Evolutionary conservation across 2,113 vertebrate genomes (phyloP), one percentile per base, ranked within the genome.

Genomic region (Acrocephalus kingi): DNA sequence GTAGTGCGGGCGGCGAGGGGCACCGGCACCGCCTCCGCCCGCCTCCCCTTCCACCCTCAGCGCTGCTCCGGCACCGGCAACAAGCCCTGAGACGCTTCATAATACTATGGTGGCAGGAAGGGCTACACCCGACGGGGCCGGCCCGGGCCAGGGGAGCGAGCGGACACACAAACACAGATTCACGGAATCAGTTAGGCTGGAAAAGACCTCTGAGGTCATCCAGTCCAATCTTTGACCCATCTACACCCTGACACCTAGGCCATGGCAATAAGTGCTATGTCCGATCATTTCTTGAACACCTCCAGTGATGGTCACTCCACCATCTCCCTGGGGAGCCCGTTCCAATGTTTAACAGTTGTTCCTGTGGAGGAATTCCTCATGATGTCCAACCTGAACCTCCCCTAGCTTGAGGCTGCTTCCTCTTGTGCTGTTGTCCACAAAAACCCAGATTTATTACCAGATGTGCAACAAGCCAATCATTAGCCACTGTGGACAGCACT

Each of bases 21-120:
- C 10, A 20, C 13, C 14, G 2, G 4, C 56, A 25, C 56, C 56
- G 58, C 41, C 20, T 6, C 16, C 20, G 15, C 3, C 33, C 7
- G 1, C 22, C 22, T 11, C 39, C 8, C 14, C 7, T 5, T 6
- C 28, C 4, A 24, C 9, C 35, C 46, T 7, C 39, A 1, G 51
- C 48, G 2, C 35, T 15, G 8, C 39, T 6, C 6, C 23, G 4
- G 4, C 15, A 4, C 2, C 11, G 17, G 31, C 7, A 0, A 0
- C 15, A 1, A 14, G 4, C 15, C 2, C 8, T 3, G 64, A n/a
- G 49, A 15, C 6, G 1, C 10, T 10, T 4, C 27, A 1, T 7
- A 3, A 2, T 5, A 9, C 14, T 1, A 1, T 7, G 41, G 35
- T 5, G 37, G 24, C 10, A 2, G 33, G 5, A n/a, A 8, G 11